A percentile compares a stretch with the other conserved stretches of the same genome.
Evolutionary conservation across 2,113 vertebrate genomes (phyloP).

Genomic region (Nothoprocta perdicaria): DNA sequence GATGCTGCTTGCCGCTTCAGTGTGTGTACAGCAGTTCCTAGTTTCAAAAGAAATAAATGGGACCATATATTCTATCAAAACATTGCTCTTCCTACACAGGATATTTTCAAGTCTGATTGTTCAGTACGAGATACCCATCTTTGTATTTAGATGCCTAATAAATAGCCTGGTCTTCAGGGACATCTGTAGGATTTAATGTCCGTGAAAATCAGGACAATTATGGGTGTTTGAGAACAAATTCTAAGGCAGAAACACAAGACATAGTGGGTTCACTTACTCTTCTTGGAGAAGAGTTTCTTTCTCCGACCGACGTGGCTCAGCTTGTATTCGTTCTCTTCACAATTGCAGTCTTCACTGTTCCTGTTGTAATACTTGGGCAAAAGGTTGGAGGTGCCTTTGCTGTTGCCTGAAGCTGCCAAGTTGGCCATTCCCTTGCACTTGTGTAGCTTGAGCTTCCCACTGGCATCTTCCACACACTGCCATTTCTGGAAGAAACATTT

Average conservation of each 20-base stretch:
- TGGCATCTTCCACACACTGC: constrained; percentile 93
- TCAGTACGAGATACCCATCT: background rate
- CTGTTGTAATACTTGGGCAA: constrained; percentile 78
- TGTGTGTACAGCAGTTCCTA: background rate
- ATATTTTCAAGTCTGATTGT: background rate
- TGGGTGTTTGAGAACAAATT: background rate
- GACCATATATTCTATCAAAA: background rate
- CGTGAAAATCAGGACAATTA: background rate
- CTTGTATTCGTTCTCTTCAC: constrained; percentile 77
- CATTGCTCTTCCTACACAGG: background rate
- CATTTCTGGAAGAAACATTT: constrained; percentile 85
- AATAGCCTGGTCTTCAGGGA: background rate
- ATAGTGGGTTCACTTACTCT: constrained; percentile 77
- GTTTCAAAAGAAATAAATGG: background rate
- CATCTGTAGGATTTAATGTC: background rate
- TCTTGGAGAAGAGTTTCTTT: constrained; percentile 87
- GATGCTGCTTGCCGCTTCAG: background rate
- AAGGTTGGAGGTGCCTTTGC: constrained; percentile 79
- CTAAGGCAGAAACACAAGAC: background rate
- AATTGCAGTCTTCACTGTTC: constrained; percentile 79
- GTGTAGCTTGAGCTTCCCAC: constrained; percentile 91
- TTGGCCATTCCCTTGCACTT: constrained; percentile 88
- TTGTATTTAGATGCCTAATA: background rate
- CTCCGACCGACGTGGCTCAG: constrained; percentile 74
- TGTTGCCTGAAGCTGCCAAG: constrained; percentile 69